These are phyloP conservation scores for Dromius quadrimaculatus DNA, from an alignment of 2,888 invertebrate species.

Conservation along the genomic window DNA sequence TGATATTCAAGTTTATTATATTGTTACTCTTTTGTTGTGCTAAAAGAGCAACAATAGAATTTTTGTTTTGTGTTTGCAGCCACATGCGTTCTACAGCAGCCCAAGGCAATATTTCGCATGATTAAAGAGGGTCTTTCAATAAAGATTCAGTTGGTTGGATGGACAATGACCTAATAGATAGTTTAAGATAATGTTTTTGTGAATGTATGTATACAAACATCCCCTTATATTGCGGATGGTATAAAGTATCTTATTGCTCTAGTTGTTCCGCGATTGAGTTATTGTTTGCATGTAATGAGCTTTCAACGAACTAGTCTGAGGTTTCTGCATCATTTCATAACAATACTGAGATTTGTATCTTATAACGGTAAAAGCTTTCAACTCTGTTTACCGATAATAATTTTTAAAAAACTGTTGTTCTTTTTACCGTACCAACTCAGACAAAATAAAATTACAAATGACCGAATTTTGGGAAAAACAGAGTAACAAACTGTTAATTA, in stretches of 20 bases:
- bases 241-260: conserved; percentile 48
- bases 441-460: too few relatives aligned
- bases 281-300: conserved; percentile 20
- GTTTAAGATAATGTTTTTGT: conserved; percentile 53
- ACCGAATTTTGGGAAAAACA: too few relatives aligned
- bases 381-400: too few relatives aligned
- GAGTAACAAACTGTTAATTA: conserved; percentile 14
- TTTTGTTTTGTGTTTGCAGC: conserved; percentile 51
- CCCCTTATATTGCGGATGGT: conserved; percentile 26
- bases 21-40: conserved; percentile 48
- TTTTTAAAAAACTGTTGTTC: too few relatives aligned
- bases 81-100: conserved; percentile 35
- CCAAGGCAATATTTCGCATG: conserved; percentile 1
- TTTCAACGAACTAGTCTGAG: conserved; percentile 19
- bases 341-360: conserved; percentile 19
- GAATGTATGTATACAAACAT: conserved; percentile 48
- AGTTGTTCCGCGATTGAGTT: conserved; percentile 14
- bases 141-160: conserved; percentile 6
- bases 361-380: conserved; percentile 8
- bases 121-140: background rate
- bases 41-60: conserved; percentile 52
- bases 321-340: conserved; percentile 37
- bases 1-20: conserved; percentile 46
- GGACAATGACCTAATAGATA: conserved; percentile 49
- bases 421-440: too few relatives aligned